Evolutionary conservation across 2,888 invertebrate species (phyloP).

Genomic region (Nomada ferruginata): DNA sequence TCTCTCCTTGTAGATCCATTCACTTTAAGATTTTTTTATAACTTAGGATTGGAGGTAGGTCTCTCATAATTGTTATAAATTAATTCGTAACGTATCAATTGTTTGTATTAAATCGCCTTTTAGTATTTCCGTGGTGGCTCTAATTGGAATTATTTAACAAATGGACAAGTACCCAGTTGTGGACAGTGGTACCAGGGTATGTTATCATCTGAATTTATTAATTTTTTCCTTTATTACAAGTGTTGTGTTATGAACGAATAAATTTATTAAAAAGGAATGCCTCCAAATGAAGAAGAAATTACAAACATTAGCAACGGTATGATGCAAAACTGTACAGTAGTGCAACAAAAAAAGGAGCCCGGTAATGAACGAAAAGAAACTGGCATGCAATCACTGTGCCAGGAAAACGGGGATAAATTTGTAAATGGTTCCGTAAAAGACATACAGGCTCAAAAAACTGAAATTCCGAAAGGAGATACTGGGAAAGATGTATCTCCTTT

Average conservation of each 20-base stretch:
- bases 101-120: constrained; percentile 33
- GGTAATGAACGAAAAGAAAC: constrained; percentile 25
- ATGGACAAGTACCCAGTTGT: constrained; percentile 62
- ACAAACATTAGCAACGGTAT: constrained; percentile 33
- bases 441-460: constrained; percentile 18
- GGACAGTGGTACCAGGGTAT: constrained; percentile 63
- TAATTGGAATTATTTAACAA: constrained; percentile 71
- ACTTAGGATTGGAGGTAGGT: constrained; percentile 87
- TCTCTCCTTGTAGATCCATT: constrained; percentile 85
- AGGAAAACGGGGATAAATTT: constrained; percentile 18
- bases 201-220: not conserved
- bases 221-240: not conserved
- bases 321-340: constrained; percentile 50
- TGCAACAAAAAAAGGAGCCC: constrained; percentile 7
- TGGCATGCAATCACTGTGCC: not conserved
- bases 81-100: not conserved
- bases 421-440: constrained; percentile 19
- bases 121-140: constrained; percentile 74
- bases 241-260: not conserved
- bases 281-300: constrained; percentile 39
- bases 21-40: constrained; percentile 89
- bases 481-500: constrained; percentile 29
- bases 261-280: constrained; percentile 33
- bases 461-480: constrained; percentile 45
- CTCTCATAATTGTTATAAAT: constrained; percentile 1